phyloP scores from a whole-genome alignment of 1,140 invertebrate species.

The Aphelenchoides avenae region DNA sequence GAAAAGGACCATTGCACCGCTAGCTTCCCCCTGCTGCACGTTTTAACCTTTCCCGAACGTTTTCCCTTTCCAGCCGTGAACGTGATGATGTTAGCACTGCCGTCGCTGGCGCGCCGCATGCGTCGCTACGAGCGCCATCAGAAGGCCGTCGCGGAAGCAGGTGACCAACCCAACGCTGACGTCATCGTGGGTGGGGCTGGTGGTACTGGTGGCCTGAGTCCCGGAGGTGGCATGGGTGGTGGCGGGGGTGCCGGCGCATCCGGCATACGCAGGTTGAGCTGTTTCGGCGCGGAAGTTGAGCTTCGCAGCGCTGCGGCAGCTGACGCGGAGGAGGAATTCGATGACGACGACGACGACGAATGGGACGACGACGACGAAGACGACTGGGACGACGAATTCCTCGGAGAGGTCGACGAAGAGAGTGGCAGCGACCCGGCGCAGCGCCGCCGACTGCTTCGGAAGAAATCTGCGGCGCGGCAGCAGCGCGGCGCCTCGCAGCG shows the following conservation, averaged over 20 bases:
- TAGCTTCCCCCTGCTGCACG: not conserved
- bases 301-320: slow-evolving; percentile 12
- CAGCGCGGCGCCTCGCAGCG: too few relatives aligned
- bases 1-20: too few relatives aligned
- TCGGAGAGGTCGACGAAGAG: slow-evolving; percentile 12
- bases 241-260: slow-evolving; percentile 11
- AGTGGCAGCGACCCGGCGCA: not conserved
- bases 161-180: slow-evolving; percentile 36
- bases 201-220: slow-evolving; percentile 2
- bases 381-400: slow-evolving; percentile 1
- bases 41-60: slow-evolving; percentile 5
- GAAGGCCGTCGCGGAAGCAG: slow-evolving; percentile 49
- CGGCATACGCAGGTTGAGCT: slow-evolving; percentile 3
- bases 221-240: too few relatives aligned
- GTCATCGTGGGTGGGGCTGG: slow-evolving; percentile 5
- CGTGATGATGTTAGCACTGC: slow-evolving; percentile 56
- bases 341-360: slow-evolving; percentile 27
- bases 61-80: slow-evolving; percentile 47
- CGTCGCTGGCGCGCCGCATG: slow-evolving; percentile 52
- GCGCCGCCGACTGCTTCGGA: too few relatives aligned
- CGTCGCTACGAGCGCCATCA: slow-evolving; percentile 49
- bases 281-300: slow-evolving; percentile 12
- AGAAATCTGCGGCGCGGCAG: too few relatives aligned
- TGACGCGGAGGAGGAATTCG: slow-evolving; percentile 5
- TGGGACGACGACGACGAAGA: slow-evolving; percentile 14